Evolutionary conservation across 2,113 vertebrate species (phyloP).

Genomic region (Anolis sagrei): DNA sequence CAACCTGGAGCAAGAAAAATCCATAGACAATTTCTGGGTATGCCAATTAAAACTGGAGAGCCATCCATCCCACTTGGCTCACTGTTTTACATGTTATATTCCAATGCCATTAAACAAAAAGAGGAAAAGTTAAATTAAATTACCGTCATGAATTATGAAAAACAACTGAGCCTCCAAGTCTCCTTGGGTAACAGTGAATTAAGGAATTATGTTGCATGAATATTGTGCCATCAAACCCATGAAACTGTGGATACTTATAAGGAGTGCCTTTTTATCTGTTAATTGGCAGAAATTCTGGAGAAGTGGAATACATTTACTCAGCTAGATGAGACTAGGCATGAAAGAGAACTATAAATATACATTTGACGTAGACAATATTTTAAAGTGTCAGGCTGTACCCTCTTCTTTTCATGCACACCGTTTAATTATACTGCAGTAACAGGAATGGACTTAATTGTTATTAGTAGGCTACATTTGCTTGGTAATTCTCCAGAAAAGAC

Average conservation of each 20-base stretch:
- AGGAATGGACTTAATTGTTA: not conserved
- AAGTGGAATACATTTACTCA: constrained; percentile 36
- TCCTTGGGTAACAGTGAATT: constrained; percentile 5
- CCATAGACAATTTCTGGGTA: not conserved
- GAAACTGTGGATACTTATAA: constrained; percentile 22
- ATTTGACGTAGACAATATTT: constrained; percentile 22
- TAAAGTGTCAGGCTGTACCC: not conserved
- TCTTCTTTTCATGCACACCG: not conserved
- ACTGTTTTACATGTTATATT: constrained; percentile 29
- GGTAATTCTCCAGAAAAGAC: not conserved
- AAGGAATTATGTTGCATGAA: constrained; percentile 14
- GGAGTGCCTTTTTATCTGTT: constrained; percentile 31
- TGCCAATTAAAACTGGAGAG: not conserved
- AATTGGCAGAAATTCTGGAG: constrained; percentile 33
- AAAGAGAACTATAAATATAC: constrained; percentile 14
- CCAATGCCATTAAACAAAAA: constrained; percentile 45
- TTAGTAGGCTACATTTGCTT: not conserved
- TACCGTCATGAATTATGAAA: not conserved
- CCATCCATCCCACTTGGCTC: not conserved
- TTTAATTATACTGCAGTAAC: not conserved
- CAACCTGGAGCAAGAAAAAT: not conserved
- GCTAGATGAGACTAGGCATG: constrained; percentile 2
- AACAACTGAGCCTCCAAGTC: constrained; percentile 29
- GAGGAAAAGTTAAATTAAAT: constrained; percentile 1
- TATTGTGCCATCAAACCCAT: constrained; percentile 28